phyloP scores from a whole-genome alignment of 2,888 invertebrate species.

The Cancer borealis region DNA sequence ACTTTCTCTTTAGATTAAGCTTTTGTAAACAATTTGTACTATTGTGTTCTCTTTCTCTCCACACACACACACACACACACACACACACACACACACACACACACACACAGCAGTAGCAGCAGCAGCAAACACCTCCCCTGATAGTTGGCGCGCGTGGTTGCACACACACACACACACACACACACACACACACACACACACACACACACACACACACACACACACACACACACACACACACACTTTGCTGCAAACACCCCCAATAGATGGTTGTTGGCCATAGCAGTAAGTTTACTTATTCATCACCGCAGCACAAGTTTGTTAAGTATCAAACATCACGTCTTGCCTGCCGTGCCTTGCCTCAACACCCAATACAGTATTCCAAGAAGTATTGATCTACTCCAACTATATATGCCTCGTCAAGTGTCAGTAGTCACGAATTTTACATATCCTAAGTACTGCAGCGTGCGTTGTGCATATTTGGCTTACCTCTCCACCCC shows the following conservation, averaged over 20 bases:
- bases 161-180: slow-evolving; percentile 3
- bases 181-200: neutral
- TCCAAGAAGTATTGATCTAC: slow-evolving; percentile 21
- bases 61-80: no score
- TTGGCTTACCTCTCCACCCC: neutral
- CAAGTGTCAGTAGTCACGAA: neutral
- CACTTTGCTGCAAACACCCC: neutral
- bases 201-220: no score
- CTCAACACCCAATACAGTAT: neutral
- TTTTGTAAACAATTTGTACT: no score
- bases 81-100: no score
- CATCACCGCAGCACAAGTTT: neutral
- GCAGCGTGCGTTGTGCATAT: neutral
- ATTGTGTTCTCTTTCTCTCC: no score
- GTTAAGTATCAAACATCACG: neutral
- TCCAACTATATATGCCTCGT: slow-evolving; percentile 17
- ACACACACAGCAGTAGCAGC: no score
- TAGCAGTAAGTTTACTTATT: neutral
- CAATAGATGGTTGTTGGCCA: neutral
- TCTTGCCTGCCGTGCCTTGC: neutral
- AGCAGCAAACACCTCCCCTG: no score
- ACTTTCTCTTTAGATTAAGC: no score
- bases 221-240: no score
- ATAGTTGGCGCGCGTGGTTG: no score
- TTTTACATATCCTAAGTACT: neutral